These are phyloP conservation scores for Charaxes varanes DNA, from an alignment of 1,140 invertebrate genomes.

Conservation along the genomic window DNA sequence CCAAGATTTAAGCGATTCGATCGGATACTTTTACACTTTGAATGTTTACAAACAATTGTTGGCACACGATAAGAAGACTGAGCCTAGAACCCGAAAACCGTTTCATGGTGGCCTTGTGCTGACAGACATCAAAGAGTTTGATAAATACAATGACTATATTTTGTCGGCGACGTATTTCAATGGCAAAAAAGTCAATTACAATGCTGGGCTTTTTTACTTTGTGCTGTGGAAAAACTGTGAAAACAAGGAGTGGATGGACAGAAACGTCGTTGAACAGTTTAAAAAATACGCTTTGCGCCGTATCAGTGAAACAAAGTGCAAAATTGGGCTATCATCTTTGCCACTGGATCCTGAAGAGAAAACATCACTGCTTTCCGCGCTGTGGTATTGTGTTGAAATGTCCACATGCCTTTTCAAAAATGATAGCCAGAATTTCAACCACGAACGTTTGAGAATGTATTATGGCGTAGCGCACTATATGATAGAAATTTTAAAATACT, in stretches of 20 bases:
- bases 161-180: conserved; percentile 30
- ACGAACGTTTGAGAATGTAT: conserved; percentile 27
- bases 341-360: conserved; percentile 28
- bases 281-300: conserved; percentile 30
- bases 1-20: conserved; percentile 23
- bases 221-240: conserved; percentile 33
- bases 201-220: conserved; percentile 31
- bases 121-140: conserved; percentile 24
- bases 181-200: conserved; percentile 29
- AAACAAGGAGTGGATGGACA: conserved; percentile 38
- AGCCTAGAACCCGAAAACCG: conserved; percentile 23
- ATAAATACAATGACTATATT: conserved; percentile 34
- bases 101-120: conserved; percentile 28
- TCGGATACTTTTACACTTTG: conserved; percentile 34
- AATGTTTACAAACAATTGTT: conserved; percentile 33
- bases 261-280: conserved; percentile 29
- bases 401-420: conserved; percentile 30
- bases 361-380: conserved; percentile 20
- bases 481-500: conserved; percentile 29
- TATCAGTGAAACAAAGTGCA: conserved; percentile 22
- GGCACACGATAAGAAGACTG: conserved; percentile 14
- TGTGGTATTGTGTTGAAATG: conserved; percentile 37
- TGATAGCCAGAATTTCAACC: conserved; percentile 17
- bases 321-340: conserved; percentile 29
- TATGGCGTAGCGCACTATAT: conserved; percentile 21